A percentile compares a stretch with the other conserved stretches of the same genome.
Conservation (phyloP, 1,140 invertebrate species). For the Monomorium pharaonis region DNA sequence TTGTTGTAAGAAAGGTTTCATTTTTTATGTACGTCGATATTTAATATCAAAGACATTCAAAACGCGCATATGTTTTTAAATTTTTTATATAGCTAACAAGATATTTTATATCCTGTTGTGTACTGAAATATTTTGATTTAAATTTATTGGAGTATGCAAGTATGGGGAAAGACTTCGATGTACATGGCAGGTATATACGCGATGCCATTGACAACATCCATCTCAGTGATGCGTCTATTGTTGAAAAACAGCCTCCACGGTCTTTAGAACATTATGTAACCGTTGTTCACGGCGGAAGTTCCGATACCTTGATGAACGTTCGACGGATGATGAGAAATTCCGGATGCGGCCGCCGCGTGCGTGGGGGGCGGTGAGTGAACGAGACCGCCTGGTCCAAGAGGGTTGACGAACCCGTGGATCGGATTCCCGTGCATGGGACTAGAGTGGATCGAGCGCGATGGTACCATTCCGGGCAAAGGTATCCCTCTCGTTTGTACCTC, state of each 20-base stretch:
- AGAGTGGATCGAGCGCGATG: conserved; percentile 69
- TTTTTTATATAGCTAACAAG: background rate
- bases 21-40: background rate
- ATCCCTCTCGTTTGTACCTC: conserved; percentile 80
- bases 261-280: conserved; percentile 37
- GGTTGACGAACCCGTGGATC: conserved; percentile 82
- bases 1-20: background rate
- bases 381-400: conserved; percentile 78
- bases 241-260: conserved; percentile 27
- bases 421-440: conserved; percentile 76
- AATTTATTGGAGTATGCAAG: background rate
- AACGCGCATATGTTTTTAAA: background rate
- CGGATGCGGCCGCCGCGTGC: conserved; percentile 67
- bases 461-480: conserved; percentile 82
- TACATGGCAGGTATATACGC: background rate
- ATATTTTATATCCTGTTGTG: background rate
- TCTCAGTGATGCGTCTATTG: background rate
- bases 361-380: conserved; percentile 70
- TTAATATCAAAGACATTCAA: background rate
- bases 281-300: background rate
- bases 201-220: background rate
- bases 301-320: conserved; percentile 77
- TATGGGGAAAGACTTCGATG: background rate
- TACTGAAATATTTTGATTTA: background rate
- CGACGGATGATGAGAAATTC: conserved; percentile 77